Percentiles rank a stretch among this genome's conserved stretches.
Conservation (phyloP, 2,113 vertebrate species). For the Damaliscus lunatus region DNA sequence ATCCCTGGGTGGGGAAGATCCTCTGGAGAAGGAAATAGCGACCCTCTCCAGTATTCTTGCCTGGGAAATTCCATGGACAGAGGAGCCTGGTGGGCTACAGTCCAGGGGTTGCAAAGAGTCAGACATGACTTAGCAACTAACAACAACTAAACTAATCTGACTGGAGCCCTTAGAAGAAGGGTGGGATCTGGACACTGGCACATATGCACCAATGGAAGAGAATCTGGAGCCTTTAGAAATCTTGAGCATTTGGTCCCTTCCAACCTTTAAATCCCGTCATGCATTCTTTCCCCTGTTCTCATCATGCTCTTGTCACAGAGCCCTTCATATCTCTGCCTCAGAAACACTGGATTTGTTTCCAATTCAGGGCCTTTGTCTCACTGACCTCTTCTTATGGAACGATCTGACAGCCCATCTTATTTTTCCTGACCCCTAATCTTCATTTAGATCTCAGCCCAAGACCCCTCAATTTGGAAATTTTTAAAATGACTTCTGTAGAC, state of each 20-base stretch:
- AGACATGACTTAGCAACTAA: neutral
- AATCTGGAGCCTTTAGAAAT: neutral
- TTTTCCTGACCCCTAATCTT: neutral
- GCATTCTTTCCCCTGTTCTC: fast-evolving
- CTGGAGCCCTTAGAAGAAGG: neutral
- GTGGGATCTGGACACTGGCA: neutral
- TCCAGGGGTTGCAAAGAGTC: neutral
- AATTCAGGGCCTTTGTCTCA: neutral
- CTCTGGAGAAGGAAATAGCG: neutral
- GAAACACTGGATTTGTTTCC: neutral
- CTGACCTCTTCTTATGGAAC: neutral
- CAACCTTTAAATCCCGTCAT: fast-evolving
- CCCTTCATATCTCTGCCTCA: neutral
- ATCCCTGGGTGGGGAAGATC: neutral
- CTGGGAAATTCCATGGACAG: neutral
- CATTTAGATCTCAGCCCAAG: neutral
- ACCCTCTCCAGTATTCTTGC: neutral
- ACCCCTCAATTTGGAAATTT: neutral
- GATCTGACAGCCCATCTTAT: neutral
- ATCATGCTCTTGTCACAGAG: fast-evolving
- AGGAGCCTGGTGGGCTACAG: neutral
- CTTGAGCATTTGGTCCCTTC: no score
- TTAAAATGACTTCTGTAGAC: neutral
- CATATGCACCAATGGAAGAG: neutral
- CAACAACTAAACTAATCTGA: neutral